Evolutionary conservation across 2,888 invertebrate genomes (phyloP), one percentile per base, ranked within the genome.

Genomic region (Geophilus truncorum): DNA sequence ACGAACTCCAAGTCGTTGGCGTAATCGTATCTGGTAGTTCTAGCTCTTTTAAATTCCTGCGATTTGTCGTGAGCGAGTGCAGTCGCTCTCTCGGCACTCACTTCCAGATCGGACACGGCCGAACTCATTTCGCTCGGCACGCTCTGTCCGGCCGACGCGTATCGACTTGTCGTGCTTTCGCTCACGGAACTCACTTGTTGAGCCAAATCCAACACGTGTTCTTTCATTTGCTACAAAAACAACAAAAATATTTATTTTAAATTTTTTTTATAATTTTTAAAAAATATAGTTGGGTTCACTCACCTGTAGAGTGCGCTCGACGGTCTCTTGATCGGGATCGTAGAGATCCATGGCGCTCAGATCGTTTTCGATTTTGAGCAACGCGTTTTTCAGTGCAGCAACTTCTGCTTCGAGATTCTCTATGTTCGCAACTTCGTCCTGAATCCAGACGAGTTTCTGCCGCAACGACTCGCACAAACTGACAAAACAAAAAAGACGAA

Each of bases 1-100:
- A 96, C 91, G 83, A 92, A 92, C 83, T 94, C 94, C 30, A 94
- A 92, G 85, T 94, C 94, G 30, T 89, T 88, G 77, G 92, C 88
- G 87, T 95, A 96, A 84, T 96, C 95, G 79, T 92, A 90, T 81
- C 95, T 91, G 81, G 93, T 90, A 18, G 94, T 93, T 85, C 92
- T 91, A 28, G 95, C 96, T 83, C 94, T 92, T 87, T 94, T 94
- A 88, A 93, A 93, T 87, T 95, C 94, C 86, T 93, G 91, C 85
- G 93, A 92, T 87, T 94, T 94, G 85, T 94, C 94, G 86, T 95
- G 95, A 93, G 96, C 93, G 78, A 91, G 91, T 84, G 92, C 92
- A 80, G 91, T 90, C 81, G 94, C 90, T 82, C 92, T 91, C 87
- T 96, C 96, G 78, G 93, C 91, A 80, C 93, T 89, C 84, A 96